Evolutionary conservation across 2,113 vertebrate species (phyloP).

Genomic region (Cebus imitator): DNA sequence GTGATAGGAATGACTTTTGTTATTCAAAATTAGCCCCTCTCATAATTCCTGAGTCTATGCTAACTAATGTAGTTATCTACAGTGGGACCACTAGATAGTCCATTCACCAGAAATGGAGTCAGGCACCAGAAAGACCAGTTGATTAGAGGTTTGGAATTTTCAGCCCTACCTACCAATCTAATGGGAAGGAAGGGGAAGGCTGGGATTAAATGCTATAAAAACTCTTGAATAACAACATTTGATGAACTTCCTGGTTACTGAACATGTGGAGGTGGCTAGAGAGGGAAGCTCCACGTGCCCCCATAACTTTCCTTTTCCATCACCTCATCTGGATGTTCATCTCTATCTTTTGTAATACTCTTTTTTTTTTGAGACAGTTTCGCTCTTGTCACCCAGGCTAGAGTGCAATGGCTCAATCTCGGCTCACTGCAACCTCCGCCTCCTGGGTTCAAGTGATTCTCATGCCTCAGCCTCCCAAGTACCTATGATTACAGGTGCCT

Average conservation of each 20-base stretch:
- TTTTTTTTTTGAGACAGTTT: neutral
- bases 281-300: neutral
- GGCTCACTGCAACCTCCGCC: too few relatives aligned
- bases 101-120: neutral
- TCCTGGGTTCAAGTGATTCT: too few relatives aligned
- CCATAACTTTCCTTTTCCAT: neutral
- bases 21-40: neutral
- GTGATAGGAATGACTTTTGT: neutral
- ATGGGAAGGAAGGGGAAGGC: neutral
- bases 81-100: neutral
- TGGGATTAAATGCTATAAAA: neutral
- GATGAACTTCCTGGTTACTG: neutral
- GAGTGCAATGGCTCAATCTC: too few relatives aligned
- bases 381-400: too few relatives aligned
- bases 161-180: too few relatives aligned
- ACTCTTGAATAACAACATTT: neutral
- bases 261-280: neutral
- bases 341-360: neutral
- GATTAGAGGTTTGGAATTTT: neutral
- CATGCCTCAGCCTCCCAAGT: too few relatives aligned
- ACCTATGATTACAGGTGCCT: too few relatives aligned
- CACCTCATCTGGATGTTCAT: neutral
- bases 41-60: neutral
- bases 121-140: neutral
- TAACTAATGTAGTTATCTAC: too few relatives aligned